phyloP scores from a whole-genome alignment of 2,888 invertebrate species.

The Sympetrum striolatum region DNA sequence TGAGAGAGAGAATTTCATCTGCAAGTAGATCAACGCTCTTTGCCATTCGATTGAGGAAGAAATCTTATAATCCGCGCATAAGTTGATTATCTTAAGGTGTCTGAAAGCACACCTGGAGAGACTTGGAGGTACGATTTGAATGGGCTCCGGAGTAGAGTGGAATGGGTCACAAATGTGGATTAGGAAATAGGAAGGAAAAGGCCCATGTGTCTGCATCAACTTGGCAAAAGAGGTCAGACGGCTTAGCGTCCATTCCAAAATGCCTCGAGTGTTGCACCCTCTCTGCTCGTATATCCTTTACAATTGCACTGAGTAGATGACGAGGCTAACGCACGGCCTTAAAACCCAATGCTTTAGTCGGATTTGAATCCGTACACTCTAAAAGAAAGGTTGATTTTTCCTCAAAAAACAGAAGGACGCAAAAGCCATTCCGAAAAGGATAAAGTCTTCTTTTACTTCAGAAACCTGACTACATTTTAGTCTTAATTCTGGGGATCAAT shows the following conservation, averaged over 20 bases:
- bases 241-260: not conserved
- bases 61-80: not conserved
- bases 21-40: too few species aligned
- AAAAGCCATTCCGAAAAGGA: not conserved
- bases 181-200: not conserved
- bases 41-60: not conserved
- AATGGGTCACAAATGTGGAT: not conserved
- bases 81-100: not conserved
- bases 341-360: not conserved
- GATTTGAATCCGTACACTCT: not conserved
- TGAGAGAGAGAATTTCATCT: too few species aligned
- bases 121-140: not conserved
- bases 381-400: not conserved
- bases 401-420: not conserved
- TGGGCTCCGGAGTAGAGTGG: not conserved
- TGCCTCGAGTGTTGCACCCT: not conserved
- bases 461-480: too few species aligned
- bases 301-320: not conserved
- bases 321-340: not conserved
- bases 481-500: too few species aligned
- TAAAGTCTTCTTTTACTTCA: not conserved
- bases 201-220: constrained; percentile 4
- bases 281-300: not conserved
- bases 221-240: constrained; percentile 16
- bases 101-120: not conserved